These are phyloP conservation scores for Micrasema longulum DNA, from an alignment of 1,140 invertebrate species.

Conservation along the genomic window DNA sequence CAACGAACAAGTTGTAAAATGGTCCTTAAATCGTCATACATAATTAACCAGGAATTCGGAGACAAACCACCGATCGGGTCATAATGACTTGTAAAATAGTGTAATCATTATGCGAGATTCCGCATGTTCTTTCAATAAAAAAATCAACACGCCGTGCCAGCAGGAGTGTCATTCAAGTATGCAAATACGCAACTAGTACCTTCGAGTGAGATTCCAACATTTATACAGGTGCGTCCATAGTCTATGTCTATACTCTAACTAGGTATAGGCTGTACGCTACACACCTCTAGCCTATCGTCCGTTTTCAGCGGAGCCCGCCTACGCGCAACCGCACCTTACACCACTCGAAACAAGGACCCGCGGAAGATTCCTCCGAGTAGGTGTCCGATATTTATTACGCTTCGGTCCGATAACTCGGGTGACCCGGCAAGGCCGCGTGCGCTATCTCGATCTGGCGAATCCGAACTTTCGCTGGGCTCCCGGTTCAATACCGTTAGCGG, in stretches of 20 bases:
- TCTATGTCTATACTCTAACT: not conserved
- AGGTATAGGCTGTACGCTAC: not conserved
- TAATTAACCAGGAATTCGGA: no score
- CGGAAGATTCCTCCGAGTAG: conserved; percentile 1
- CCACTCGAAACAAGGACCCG: not conserved
- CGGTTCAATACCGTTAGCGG: not conserved
- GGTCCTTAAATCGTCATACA: no score
- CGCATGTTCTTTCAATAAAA: conserved; percentile 27
- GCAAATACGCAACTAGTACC: conserved; percentile 21
- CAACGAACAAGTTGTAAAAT: no score
- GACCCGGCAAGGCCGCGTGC: conserved; percentile 12
- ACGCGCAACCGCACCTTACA: not conserved
- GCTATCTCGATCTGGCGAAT: not conserved
- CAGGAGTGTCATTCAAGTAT: conserved; percentile 40
- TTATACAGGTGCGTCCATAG: conserved; percentile 16
- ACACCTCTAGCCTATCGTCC: not conserved
- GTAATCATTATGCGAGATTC: conserved; percentile 23
- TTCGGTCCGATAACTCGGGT: not conserved
- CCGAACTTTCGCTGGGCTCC: conserved; percentile 26
- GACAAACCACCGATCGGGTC: no score
- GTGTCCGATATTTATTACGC: not conserved
- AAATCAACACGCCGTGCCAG: conserved; percentile 14
- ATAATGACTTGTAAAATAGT: conserved; percentile 1
- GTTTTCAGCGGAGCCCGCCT: not conserved
- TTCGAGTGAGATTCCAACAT: conserved; percentile 8